A percentile compares a stretch with the other conserved stretches of the same genome.
Evolutionary conservation across 2,888 invertebrate genomes (phyloP).

Genomic region (Creontiades dilutus): DNA sequence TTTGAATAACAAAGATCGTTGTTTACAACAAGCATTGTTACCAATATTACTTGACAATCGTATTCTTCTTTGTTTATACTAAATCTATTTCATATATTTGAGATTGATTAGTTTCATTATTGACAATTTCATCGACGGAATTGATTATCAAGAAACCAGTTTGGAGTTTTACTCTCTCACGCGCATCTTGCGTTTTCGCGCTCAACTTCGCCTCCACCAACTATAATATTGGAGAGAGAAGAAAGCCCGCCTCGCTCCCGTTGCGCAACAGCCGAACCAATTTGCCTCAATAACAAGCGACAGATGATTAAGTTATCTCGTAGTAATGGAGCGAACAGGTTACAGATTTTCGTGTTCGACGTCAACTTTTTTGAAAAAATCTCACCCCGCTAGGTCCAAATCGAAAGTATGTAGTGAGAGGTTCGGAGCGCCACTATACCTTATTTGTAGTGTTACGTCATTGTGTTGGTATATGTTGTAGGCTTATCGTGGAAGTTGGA

Average conservation of each 20-base stretch:
- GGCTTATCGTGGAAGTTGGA: neutral
- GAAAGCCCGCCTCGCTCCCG: neutral
- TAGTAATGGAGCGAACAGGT: conserved; percentile 3
- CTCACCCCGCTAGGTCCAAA: neutral
- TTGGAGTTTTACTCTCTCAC: neutral
- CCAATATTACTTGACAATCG: too few relatives aligned
- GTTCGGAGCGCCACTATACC: neutral
- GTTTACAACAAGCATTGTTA: too few relatives aligned
- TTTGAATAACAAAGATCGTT: too few relatives aligned
- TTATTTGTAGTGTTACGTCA: conserved; percentile 17
- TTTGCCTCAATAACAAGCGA: conserved; percentile 24
- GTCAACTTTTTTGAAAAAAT: conserved; percentile 6
- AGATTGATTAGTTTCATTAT: neutral
- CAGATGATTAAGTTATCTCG: conserved; percentile 11
- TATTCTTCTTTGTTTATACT: neutral
- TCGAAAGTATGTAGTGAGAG: neutral
- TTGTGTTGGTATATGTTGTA: neutral
- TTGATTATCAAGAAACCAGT: neutral
- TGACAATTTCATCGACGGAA: neutral
- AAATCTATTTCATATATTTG: neutral
- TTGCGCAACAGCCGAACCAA: conserved; percentile 14
- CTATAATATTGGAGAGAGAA: neutral
- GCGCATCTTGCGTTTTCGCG: conserved; percentile 32
- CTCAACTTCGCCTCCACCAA: neutral
- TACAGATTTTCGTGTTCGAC: neutral